Percentiles rank a stretch among this genome's conserved stretches.
Evolutionary conservation across 35 echinoderm and acorn worm genomes (phyloP).

Genomic region (Apostichopus japonicus): DNA sequence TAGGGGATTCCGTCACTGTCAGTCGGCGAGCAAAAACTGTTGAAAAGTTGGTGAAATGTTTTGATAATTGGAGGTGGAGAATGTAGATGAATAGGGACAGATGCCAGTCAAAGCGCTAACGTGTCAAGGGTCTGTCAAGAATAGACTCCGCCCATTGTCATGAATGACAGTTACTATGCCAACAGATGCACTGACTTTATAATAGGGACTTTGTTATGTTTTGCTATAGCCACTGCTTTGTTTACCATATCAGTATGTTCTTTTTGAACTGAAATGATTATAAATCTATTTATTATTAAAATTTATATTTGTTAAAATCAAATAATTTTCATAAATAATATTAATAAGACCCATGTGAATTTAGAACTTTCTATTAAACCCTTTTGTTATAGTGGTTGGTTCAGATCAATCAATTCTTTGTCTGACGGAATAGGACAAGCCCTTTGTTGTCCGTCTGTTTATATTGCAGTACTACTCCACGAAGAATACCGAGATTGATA

Average conservation of each 20-base stretch:
- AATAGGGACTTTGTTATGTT: not conserved
- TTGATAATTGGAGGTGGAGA: conserved; percentile 99
- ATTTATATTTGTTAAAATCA: too few relatives aligned
- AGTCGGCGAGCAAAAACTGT: conserved; percentile 53
- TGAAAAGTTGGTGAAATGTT: conserved; percentile 99
- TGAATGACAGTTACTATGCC: conserved; percentile 56
- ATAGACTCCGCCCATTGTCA: conserved; percentile 39
- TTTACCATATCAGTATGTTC: too few relatives aligned
- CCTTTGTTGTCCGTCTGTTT: conserved; percentile 62
- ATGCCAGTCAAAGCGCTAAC: conserved; percentile 98
- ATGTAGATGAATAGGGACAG: conserved; percentile 91
- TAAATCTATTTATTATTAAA: too few relatives aligned
- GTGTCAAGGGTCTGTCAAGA: conserved; percentile 66
- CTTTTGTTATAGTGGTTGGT: not conserved
- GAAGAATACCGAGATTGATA: conserved; percentile 52
- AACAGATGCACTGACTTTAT: not conserved
- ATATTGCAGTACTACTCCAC: conserved; percentile 36
- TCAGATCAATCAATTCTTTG: conserved; percentile 68
- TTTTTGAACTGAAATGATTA: too few relatives aligned
- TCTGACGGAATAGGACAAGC: conserved; percentile 62
- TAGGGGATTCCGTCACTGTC: conserved; percentile 34
- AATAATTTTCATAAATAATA: too few relatives aligned
- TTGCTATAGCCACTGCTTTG: too few relatives aligned
- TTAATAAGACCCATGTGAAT: too few relatives aligned
- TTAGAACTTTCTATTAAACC: not conserved